Percentiles rank a stretch among this genome's conserved stretches.
Evolutionary conservation across 2,797 vertebrate species (phyloP).

Genomic region (Aeoliscus strigatus): DNA sequence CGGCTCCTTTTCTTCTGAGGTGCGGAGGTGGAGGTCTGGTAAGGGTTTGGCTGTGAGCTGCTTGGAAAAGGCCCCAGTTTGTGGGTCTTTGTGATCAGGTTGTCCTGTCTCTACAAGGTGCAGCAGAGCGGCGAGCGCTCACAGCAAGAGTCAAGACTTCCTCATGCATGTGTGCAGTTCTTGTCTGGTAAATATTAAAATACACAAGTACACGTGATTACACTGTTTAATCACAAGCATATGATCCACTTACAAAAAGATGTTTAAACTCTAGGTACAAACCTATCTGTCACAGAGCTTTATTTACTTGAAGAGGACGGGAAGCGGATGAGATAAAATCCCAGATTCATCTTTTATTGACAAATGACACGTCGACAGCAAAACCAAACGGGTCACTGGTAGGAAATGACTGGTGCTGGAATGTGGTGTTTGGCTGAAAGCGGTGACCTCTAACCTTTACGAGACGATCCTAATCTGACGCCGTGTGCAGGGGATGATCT

Average conservation of each 20-base stretch:
- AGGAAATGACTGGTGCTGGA: conserved; percentile 21
- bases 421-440: conserved; percentile 13
- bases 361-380: too few species aligned
- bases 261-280: conserved; percentile 20
- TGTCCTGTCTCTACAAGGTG: conserved; percentile 20
- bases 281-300: conserved; percentile 6
- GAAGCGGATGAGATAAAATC: conserved; percentile 1
- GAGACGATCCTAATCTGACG: conserved; percentile 20
- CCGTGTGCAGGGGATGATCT: conserved; percentile 13
- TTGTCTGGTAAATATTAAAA: conserved; percentile 7
- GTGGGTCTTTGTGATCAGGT: conserved; percentile 44
- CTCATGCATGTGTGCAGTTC: conserved; percentile 1
- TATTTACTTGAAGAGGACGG: conserved; percentile 7
- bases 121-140: conserved; percentile 7
- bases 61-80: conserved; percentile 36
- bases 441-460: background rate
- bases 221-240: conserved; percentile 39
- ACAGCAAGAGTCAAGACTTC: background rate
- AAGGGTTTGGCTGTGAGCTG: conserved; percentile 41
- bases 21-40: conserved; percentile 38
- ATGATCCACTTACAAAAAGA: conserved; percentile 27
- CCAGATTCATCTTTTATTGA: too few species aligned
- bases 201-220: conserved; percentile 30
- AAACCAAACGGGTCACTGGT: conserved; percentile 5
- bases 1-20: conserved; percentile 21